Evolutionary conservation across 2,888 invertebrate species (phyloP), one percentile per base, ranked within the genome.

Genomic region (Acronicta aceris): DNA sequence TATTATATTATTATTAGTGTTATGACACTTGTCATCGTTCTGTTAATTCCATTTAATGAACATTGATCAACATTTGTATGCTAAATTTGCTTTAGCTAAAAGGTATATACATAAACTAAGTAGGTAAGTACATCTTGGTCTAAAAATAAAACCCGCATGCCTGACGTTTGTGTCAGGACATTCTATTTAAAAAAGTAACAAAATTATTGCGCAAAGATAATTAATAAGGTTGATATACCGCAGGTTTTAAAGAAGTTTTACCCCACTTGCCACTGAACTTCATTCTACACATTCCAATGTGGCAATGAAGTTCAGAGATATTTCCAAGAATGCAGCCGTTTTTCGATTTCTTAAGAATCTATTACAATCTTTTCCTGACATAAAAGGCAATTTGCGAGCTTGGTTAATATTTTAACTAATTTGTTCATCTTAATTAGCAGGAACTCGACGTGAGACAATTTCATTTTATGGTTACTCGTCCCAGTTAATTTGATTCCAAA

Each of bases 401-500:
- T 25, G n/a, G 71, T 50, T 54, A 45, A 57, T 54, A 45, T 42
- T 17, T 25, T 17, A n/a, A 48, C 38, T n/a, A 13, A 33, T 60
- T 65, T 53, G 57, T 74, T 67, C 60, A 49, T 63, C 60, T 49
- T 57, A 70, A 74, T 74, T 68, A 79, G 30, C 30, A 30, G 7
- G 10, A 33, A 33, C 30, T 48, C 63, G 52, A 62, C 50, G 71
- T 52, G 58, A 47, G 65, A 66, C 70, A 59, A 56, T 60, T 60
- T 38, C 30, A 58, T 65, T 79, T 75, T 74, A 75, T 65, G 59
- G 59, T 71, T 67, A 69, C 71, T 74, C 71, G 71, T 74, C 66
- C 48, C 67, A 65, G 76, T 77, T 81, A 81, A 83, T 84, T 81
- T 76, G 70, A 66, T 75, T 72, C 66, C 59, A 63, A 85, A 84